A percentile compares a stretch with the other conserved stretches of the same genome.
phyloP scores from a whole-genome alignment of 1,140 invertebrate species.

The Portunus trituberculatus region DNA sequence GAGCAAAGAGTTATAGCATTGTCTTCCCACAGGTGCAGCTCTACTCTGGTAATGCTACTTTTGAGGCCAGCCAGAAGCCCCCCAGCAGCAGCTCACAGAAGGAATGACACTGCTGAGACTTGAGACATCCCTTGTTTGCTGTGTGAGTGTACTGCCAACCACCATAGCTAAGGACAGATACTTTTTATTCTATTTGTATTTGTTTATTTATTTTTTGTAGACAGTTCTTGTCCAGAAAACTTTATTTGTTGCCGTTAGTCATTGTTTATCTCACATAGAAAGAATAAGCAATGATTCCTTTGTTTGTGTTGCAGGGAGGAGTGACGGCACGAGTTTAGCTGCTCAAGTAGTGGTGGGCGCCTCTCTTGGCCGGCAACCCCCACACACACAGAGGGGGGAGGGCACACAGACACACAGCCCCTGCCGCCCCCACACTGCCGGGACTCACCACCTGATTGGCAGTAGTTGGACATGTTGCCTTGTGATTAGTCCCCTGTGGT shows the following conservation, averaged over 20 bases:
- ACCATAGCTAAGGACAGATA: too few relatives aligned
- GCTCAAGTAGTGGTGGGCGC: too few relatives aligned
- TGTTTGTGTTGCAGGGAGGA: too few relatives aligned
- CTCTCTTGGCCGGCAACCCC: neutral
- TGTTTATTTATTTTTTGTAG: too few relatives aligned
- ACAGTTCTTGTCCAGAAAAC: too few relatives aligned
- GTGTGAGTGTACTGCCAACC: too few relatives aligned
- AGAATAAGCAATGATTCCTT: too few relatives aligned
- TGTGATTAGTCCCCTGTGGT: neutral
- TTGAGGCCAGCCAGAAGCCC: slow-evolving; percentile 57
- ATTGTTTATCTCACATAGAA: too few relatives aligned
- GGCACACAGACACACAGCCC: neutral
- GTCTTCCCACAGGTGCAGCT: slow-evolving; percentile 53
- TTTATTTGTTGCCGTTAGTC: too few relatives aligned
- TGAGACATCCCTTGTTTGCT: neutral
- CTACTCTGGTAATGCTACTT: slow-evolving; percentile 58
- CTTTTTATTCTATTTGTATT: too few relatives aligned
- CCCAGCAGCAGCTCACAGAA: slow-evolving; percentile 25
- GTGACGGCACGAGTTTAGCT: too few relatives aligned
- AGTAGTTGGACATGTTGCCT: neutral
- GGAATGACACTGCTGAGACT: slow-evolving; percentile 60
- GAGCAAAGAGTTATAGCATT: neutral
- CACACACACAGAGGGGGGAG: neutral
- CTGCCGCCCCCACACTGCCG: neutral
- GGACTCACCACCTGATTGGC: neutral